Conservation (phyloP, 2,797 vertebrate genomes). For the Morelia viridis region DNA sequence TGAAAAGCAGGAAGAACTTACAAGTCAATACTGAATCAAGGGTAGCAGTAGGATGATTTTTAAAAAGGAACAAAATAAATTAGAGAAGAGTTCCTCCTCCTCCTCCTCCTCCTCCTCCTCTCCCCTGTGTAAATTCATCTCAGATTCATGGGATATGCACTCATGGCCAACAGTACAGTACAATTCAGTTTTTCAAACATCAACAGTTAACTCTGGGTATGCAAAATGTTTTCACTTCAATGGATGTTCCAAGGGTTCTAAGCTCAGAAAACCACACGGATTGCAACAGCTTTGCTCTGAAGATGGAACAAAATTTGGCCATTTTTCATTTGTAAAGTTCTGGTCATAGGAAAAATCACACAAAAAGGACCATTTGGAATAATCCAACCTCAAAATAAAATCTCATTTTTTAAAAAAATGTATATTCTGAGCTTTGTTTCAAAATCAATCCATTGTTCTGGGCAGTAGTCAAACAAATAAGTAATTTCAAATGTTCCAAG, state of each 20-base stretch:
- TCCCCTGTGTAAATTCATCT: neutral
- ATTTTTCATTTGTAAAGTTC: neutral
- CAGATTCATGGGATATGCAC: neutral
- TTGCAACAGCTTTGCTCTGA: neutral
- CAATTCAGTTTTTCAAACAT: neutral
- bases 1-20: conserved; percentile 6
- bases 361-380: neutral
- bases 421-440: neutral
- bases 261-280: neutral
- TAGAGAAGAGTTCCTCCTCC: neutral
- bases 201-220: neutral
- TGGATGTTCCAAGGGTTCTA: neutral
- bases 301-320: neutral
- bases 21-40: neutral
- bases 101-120: too few relatives aligned
- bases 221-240: neutral
- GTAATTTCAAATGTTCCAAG: neutral
- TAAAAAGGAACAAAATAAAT: neutral
- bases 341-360: neutral
- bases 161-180: neutral
- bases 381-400: neutral
- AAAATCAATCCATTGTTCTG: neutral
- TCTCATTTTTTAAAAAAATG: neutral
- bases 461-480: neutral
- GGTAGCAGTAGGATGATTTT: neutral